Conservation (phyloP, 2,797 vertebrate species). For the Siniperca obscura region DNA sequence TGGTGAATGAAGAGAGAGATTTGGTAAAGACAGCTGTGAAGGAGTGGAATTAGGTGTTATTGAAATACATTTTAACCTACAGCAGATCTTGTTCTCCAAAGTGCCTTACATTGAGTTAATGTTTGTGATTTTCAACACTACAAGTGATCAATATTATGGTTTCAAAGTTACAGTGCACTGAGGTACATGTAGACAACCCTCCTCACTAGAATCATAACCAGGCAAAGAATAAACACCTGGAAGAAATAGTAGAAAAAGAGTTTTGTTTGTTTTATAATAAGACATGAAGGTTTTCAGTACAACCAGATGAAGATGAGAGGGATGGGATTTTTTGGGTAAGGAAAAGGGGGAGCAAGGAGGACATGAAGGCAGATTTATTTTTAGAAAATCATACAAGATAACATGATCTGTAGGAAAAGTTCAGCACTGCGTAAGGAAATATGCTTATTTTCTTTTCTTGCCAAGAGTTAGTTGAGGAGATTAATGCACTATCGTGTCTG, state of each 20-base stretch:
- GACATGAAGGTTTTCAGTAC: not conserved
- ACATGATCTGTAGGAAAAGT: not conserved
- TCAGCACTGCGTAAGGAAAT: not conserved
- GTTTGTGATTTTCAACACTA: not conserved
- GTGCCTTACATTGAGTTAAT: not conserved
- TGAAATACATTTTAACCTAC: not conserved
- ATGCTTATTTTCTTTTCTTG: not conserved
- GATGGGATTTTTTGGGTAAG: not conserved
- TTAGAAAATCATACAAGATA: not conserved
- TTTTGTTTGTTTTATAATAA: not conserved
- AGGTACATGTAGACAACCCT: not conserved
- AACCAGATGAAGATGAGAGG: not conserved
- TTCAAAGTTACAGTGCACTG: constrained; percentile 1
- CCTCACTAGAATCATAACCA: not conserved
- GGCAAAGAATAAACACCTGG: not conserved
- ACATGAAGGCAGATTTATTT: not conserved
- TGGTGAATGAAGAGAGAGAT: not conserved
- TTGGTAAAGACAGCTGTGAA: not conserved
- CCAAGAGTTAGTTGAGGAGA: not conserved
- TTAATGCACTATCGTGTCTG: not conserved
- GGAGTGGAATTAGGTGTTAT: not conserved
- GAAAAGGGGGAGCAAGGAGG: not conserved
- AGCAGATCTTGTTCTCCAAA: not conserved
- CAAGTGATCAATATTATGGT: not conserved
- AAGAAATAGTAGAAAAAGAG: not conserved